A percentile compares a stretch with the other conserved stretches of the same genome.
phyloP scores from a whole-genome alignment of 2,888 invertebrate species.

The Anarsia innoxiella region DNA sequence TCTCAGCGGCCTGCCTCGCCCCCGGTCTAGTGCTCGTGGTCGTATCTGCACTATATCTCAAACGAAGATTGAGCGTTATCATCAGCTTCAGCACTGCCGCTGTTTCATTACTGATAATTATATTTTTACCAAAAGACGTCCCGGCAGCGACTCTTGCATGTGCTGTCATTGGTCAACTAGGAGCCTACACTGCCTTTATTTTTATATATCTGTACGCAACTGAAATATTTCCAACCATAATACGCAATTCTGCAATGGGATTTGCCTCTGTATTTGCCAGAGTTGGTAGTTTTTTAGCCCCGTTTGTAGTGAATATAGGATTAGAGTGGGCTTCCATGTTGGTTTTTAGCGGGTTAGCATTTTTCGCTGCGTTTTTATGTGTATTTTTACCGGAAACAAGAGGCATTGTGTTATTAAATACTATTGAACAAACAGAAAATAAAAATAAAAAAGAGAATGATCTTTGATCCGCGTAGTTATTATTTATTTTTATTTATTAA shows the following conservation, averaged over 20 bases:
- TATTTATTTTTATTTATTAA: not conserved
- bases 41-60: conserved; percentile 42
- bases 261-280: conserved; percentile 80
- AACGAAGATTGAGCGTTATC: conserved; percentile 43
- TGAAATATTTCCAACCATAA: conserved; percentile 86
- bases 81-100: conserved; percentile 44
- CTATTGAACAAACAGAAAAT: conserved; percentile 48
- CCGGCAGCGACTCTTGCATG: conserved; percentile 76
- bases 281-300: conserved; percentile 80
- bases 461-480: not conserved
- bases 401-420: conserved; percentile 49
- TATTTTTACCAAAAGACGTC: conserved; percentile 42
- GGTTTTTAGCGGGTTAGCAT: conserved; percentile 49
- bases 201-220: conserved; percentile 83
- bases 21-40: conserved; percentile 48
- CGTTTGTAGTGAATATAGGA: conserved; percentile 77
- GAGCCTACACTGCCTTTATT: conserved; percentile 80
- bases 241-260: conserved; percentile 87
- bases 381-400: conserved; percentile 59
- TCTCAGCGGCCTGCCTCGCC: conserved; percentile 71
- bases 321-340: conserved; percentile 53
- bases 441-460: not conserved
- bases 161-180: conserved; percentile 83
- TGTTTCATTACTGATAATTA: conserved; percentile 45
- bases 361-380: conserved; percentile 47